Evolutionary conservation across 2,888 invertebrate genomes (phyloP).

Genomic region (Rhyacophila evoluta): DNA sequence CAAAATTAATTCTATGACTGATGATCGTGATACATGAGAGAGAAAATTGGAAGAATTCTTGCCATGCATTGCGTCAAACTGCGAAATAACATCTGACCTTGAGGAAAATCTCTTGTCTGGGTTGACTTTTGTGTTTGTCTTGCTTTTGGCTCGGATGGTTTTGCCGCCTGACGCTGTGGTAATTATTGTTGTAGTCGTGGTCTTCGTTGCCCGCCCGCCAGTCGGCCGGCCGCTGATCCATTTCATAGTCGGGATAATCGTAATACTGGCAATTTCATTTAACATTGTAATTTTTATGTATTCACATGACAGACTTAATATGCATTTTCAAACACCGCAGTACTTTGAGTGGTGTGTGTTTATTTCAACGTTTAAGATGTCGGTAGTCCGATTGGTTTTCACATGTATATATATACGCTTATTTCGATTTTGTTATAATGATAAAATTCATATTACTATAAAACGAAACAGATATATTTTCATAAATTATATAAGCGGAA

Average conservation of each 20-base stretch:
- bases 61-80: not conserved
- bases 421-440: too few relatives aligned
- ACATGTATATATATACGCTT: too few relatives aligned
- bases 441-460: too few relatives aligned
- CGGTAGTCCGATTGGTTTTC: too few relatives aligned
- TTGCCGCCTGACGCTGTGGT: conserved; percentile 68
- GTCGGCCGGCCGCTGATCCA: conserved; percentile 52
- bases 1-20: too few relatives aligned
- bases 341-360: too few relatives aligned
- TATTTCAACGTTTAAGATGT: too few relatives aligned
- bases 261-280: conserved; percentile 42
- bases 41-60: not conserved
- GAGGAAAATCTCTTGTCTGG: conserved; percentile 68
- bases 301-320: not conserved
- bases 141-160: conserved; percentile 59
- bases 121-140: conserved; percentile 60
- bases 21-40: not conserved
- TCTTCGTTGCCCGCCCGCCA: conserved; percentile 49
- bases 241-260: conserved; percentile 47
- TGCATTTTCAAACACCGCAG: too few relatives aligned
- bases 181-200: conserved; percentile 64
- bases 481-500: too few relatives aligned
- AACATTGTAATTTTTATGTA: conserved; percentile 28
- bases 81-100: conserved; percentile 61
- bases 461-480: too few relatives aligned